These are phyloP conservation scores for Sebastes trivittatus DNA, from an alignment of 2,797 vertebrate genomes.

Conservation along the genomic window DNA sequence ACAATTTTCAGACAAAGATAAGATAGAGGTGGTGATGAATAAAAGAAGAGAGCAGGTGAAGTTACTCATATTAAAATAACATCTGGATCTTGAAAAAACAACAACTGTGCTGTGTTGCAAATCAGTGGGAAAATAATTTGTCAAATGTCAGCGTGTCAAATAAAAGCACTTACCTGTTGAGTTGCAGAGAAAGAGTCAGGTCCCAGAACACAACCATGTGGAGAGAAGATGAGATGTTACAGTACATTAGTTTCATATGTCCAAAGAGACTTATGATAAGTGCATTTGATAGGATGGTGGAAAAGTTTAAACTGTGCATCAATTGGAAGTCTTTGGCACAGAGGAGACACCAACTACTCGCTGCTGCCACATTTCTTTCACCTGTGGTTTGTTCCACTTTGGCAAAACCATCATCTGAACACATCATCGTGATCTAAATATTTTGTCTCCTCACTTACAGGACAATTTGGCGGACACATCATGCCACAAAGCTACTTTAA, in stretches of 20 bases:
- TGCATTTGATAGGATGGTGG: not conserved
- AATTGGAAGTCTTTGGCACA: fast-evolving
- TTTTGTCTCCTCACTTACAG: not conserved
- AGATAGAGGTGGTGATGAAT: not conserved
- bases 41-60: not conserved
- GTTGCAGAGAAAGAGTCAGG: not conserved
- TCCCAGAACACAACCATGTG: constrained; percentile 24
- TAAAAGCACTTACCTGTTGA: constrained; percentile 73
- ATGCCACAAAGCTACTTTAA: not conserved
- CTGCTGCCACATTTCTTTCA: not conserved
- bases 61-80: not conserved
- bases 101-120: not conserved
- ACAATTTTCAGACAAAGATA: not conserved
- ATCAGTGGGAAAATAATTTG: not conserved
- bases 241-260: constrained; percentile 4
- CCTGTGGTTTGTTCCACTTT: not conserved
- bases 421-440: not conserved
- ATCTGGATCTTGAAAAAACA: constrained; percentile 1
- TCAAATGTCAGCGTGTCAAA: not conserved
- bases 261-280: not conserved
- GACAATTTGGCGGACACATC: not conserved
- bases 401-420: not conserved
- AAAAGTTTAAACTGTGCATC: not conserved
- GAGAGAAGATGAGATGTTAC: constrained; percentile 32
- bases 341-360: not conserved